A percentile compares a stretch with the other conserved stretches of the same genome.
Conservation (phyloP, 2,113 vertebrate genomes). For the Gasterosteus aculeatus region DNA sequence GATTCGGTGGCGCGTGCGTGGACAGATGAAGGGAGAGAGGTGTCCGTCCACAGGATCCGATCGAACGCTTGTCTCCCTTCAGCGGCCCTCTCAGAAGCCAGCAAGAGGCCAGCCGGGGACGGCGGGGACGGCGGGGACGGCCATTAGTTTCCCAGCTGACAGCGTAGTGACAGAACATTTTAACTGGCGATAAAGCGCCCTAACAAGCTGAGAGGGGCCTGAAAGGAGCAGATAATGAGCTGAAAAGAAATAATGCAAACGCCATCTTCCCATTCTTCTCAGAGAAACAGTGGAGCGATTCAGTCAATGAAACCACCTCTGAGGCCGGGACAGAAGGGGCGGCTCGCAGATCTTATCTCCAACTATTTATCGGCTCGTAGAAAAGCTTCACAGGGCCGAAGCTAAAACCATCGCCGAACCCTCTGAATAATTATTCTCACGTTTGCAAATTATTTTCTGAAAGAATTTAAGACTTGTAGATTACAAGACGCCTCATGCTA, state of each 20-base stretch:
- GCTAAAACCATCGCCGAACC: conserved; percentile 9
- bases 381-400: conserved; percentile 19
- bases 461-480: not conserved
- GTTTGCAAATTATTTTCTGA: not conserved
- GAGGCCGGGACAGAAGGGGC: conserved; percentile 28
- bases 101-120: conserved; percentile 29
- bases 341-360: conserved; percentile 39
- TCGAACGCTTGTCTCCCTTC: conserved; percentile 45
- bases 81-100: conserved; percentile 47
- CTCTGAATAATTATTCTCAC: not conserved
- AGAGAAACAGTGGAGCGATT: conserved; percentile 36
- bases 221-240: conserved; percentile 67
- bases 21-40: conserved; percentile 49
- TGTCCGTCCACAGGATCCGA: conserved; percentile 52
- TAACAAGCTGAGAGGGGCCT: conserved; percentile 55
- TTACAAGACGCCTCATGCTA: conserved; percentile 4
- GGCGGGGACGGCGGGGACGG: conserved; percentile 34
- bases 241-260: conserved; percentile 56
- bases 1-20: conserved; percentile 30
- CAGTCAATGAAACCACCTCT: conserved; percentile 49
- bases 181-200: conserved; percentile 50
- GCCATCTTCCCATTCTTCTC: conserved; percentile 48
- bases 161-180: conserved; percentile 49
- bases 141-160: conserved; percentile 58
- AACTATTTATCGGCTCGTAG: conserved; percentile 47